Percentiles rank a stretch among this genome's conserved stretches.
Conservation (phyloP, 92 coral and sea anemone genomes). For the Diadumene lineata region DNA sequence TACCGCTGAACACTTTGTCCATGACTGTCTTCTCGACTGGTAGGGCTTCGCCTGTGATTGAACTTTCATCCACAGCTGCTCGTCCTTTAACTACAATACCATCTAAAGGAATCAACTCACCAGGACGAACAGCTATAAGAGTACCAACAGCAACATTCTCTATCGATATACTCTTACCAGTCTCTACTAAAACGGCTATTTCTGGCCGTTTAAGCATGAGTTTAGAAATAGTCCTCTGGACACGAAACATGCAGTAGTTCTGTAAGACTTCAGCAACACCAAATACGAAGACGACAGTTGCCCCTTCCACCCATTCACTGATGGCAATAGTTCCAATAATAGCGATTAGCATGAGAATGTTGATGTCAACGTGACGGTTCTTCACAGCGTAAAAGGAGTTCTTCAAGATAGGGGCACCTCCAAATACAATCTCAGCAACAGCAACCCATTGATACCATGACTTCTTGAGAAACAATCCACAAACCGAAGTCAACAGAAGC, state of each 20-base stretch:
- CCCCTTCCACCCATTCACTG: conserved; percentile 93
- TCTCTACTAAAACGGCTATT: conserved; percentile 81
- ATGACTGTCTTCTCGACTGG: conserved; percentile 87
- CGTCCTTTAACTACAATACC: conserved; percentile 90
- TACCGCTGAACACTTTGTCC: conserved; percentile 84
- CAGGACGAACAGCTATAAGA: conserved; percentile 88
- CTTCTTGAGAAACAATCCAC: conserved; percentile 49
- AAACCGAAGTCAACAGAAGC: conserved; percentile 59
- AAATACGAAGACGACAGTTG: conserved; percentile 92
- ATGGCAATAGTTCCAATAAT: conserved; percentile 86
- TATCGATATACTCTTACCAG: conserved; percentile 84
- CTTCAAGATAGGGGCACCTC: conserved; percentile 72
- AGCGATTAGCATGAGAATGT: conserved; percentile 83
- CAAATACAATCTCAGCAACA: conserved; percentile 84
- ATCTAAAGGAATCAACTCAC: conserved; percentile 94
- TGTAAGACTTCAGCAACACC: conserved; percentile 81
- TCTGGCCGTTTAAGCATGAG: conserved; percentile 94
- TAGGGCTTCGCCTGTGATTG: conserved; percentile 91
- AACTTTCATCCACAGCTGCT: conserved; percentile 96
- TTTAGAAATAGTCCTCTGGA: conserved; percentile 89
- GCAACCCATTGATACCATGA: conserved; percentile 92
- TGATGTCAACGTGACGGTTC: conserved; percentile 71
- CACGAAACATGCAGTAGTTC: conserved; percentile 79
- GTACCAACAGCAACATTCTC: conserved; percentile 83
- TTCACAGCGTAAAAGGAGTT: conserved; percentile 67